Percentiles rank a stretch among this genome's conserved stretches.
Conservation (phyloP, 2,797 vertebrate genomes). For the Sardinella longiceps region DNA sequence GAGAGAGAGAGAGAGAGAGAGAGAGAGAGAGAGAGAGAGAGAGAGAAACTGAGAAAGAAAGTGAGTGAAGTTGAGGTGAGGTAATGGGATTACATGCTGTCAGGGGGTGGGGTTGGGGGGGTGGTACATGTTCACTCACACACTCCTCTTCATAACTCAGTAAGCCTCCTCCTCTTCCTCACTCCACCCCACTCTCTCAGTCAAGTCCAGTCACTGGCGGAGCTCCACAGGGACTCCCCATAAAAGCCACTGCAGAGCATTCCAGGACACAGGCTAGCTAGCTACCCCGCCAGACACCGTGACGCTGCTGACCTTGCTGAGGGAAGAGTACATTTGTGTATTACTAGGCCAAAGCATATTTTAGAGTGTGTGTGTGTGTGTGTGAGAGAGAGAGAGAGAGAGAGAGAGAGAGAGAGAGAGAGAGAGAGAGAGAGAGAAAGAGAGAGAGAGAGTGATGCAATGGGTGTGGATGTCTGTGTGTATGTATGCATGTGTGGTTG, state of each 20-base stretch:
- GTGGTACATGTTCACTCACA: background rate
- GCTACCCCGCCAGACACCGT: background rate
- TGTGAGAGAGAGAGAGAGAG: too few species aligned
- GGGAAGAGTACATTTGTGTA: background rate
- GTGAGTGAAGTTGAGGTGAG: background rate
- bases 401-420: too few species aligned
- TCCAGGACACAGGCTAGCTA: background rate
- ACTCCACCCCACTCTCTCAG: background rate
- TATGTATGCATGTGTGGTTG: background rate
- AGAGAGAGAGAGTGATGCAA: too few species aligned
- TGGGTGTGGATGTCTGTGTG: conserved; percentile 16
- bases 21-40: background rate
- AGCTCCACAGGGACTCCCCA: background rate
- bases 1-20: too few species aligned
- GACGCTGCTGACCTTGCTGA: background rate
- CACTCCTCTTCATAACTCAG: background rate
- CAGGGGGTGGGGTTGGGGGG: background rate
- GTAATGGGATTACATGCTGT: conserved; percentile 3
- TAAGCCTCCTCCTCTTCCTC: background rate
- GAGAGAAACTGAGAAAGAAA: background rate
- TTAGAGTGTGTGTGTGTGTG: background rate
- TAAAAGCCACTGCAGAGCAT: background rate
- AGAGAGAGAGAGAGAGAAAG: too few species aligned
- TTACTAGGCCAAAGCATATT: background rate
- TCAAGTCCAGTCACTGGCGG: background rate